Evolutionary conservation across 2,888 invertebrate genomes (phyloP), one percentile per base, ranked within the genome.

Genomic region (Lathronympha strigana): DNA sequence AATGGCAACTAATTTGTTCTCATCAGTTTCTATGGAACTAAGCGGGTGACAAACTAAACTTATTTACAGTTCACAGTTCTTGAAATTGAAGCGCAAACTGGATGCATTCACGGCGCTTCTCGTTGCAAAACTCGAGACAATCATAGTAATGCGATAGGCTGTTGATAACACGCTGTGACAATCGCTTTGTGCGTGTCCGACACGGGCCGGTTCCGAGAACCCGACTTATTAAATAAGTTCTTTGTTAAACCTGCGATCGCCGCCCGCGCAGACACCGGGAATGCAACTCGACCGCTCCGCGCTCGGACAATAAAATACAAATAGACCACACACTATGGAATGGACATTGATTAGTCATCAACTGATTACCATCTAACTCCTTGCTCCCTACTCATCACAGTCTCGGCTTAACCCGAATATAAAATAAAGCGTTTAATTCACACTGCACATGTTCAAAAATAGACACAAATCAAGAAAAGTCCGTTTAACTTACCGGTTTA

Each of bases 401-500:
- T 55, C 28, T 49, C 36, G n/a, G 19, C 21, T 13, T 33, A 36
- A 55, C 54, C 25, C 38, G 23, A 63, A 23, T 54, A 47, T 49
- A 45, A 13, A 17, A 43, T 21, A 11, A 43, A 13, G 11, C 54
- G 19, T 63, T 36, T 55, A 55, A 49, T 36, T 31, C 40, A 50
- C 19, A 64, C 43, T 54, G 61, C 23, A 61, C 54, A 68, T 68
- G 72, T 76, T 76, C 67, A 74, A 78, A 76, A 67, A 72, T 67
- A 55, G 23, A 57, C 62, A 80, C 76, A 61, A 81, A 78, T 80
- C 81, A 83, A 83, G 82, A 84, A 84, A 82, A 78, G 79, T 83
- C 76, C 79, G 82, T 87, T 86, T 84, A 77, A 89, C 90, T 88
- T 90, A 90, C 90, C 90, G 87, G 89, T 90, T 90, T 87, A 88